Conservation (phyloP, 2,888 invertebrate species). For the Pristionchus fissidentatus region DNA sequence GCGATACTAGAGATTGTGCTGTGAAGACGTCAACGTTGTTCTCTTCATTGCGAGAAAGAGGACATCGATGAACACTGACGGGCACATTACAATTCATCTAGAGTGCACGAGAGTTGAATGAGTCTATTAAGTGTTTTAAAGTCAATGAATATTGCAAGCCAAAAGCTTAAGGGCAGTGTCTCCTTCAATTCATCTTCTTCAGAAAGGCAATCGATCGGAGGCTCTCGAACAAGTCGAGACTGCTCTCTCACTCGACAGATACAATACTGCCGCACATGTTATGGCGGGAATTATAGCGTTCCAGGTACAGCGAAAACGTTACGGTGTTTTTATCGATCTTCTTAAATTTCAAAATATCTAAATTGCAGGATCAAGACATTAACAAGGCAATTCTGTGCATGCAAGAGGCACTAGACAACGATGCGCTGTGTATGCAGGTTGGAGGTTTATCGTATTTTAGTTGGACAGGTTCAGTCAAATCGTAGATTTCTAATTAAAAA, state of each 20-base stretch:
- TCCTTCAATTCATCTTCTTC: background rate
- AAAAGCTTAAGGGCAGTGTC: too few relatives aligned
- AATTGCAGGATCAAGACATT: background rate
- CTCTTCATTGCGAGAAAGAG: too few relatives aligned
- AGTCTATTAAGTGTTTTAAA: too few relatives aligned
- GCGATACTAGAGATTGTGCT: too few relatives aligned
- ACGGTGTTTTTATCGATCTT: too few relatives aligned
- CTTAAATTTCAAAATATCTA: too few relatives aligned
- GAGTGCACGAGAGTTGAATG: too few relatives aligned
- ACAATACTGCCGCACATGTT: constrained; percentile 86
- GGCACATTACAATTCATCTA: background rate
- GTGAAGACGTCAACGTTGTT: too few relatives aligned
- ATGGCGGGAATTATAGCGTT: constrained; percentile 14
- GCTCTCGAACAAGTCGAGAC: constrained; percentile 86
- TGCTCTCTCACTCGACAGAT: constrained; percentile 84
- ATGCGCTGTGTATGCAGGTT: constrained; percentile 83
- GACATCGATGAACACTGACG: too few relatives aligned
- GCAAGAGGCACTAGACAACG: constrained; percentile 85
- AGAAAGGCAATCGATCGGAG: constrained; percentile 73
- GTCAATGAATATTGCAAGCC: background rate
- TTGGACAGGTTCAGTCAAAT: too few relatives aligned
- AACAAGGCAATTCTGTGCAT: background rate
- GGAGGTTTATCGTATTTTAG: constrained; percentile 62
- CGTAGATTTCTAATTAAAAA: too few relatives aligned
- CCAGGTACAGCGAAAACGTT: too few relatives aligned